These are phyloP conservation scores for Sclerodermus sp. DNA, from an alignment of 2,888 invertebrate species.

Conservation along the genomic window DNA sequence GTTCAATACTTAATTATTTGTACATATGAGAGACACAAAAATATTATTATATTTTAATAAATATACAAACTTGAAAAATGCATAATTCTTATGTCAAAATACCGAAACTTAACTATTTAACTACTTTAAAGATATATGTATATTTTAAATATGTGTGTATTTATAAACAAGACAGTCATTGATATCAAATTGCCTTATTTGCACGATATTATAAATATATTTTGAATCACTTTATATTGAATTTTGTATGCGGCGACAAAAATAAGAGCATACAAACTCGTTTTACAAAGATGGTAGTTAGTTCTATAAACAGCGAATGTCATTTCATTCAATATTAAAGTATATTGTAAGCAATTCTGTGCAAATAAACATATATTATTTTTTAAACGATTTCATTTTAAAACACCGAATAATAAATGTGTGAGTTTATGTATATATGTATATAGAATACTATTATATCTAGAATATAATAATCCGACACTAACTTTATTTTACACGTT, in stretches of 20 bases:
- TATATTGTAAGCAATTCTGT: constrained; percentile 16
- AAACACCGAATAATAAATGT: too few species aligned
- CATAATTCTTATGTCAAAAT: constrained; percentile 23
- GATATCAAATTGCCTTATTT: constrained; percentile 19
- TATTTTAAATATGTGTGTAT: background rate
- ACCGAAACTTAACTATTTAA: constrained; percentile 11
- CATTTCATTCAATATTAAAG: too few species aligned
- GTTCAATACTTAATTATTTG: constrained; percentile 16
- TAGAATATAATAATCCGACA: constrained; percentile 11
- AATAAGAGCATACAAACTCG: constrained; percentile 12
- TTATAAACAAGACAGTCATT: constrained; percentile 21
- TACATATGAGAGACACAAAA: constrained; percentile 38
- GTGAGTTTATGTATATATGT: too few species aligned
- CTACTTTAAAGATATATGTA: constrained; percentile 14
- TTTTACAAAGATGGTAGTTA: constrained; percentile 4
- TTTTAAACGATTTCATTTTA: too few species aligned
- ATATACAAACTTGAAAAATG: constrained; percentile 27
- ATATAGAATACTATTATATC: constrained; percentile 18
- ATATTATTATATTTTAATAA: constrained; percentile 20
- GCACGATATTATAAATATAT: background rate
- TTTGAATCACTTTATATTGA: constrained; percentile 12
- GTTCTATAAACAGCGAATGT: constrained; percentile 7
- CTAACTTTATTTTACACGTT: too few species aligned
- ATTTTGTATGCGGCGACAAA: constrained; percentile 18
- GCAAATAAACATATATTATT: constrained; percentile 15